Evolutionary conservation across 2,797 vertebrate genomes (phyloP).

Genomic region (Syndactyla subalaris): DNA sequence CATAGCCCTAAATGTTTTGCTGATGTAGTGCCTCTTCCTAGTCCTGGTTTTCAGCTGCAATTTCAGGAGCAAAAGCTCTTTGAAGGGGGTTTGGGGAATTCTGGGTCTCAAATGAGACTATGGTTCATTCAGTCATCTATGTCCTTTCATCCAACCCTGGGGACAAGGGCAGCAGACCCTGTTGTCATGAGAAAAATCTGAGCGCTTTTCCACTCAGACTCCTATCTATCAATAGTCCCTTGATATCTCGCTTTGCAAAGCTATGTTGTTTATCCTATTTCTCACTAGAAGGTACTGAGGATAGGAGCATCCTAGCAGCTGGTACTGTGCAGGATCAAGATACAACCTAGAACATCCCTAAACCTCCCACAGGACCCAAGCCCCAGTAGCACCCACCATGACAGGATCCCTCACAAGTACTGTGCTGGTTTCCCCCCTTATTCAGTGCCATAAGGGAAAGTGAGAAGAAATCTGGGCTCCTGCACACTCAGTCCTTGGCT

Average conservation of each 20-base stretch:
- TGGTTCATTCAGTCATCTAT: background rate
- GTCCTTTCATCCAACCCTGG: background rate
- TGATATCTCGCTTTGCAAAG: background rate
- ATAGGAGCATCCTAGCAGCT: background rate
- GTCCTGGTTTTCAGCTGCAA: background rate
- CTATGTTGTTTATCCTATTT: background rate
- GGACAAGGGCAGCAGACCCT: background rate
- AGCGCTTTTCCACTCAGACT: background rate
- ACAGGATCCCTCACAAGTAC: background rate
- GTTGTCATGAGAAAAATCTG: background rate
- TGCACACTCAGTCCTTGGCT: background rate
- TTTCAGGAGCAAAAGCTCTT: background rate
- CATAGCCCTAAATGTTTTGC: background rate
- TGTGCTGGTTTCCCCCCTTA: background rate
- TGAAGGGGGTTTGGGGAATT: background rate
- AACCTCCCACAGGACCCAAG: background rate
- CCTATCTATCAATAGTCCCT: background rate
- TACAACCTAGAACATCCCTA: background rate
- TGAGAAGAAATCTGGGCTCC: background rate
- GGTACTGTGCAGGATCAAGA: background rate
- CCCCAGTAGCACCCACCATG: background rate
- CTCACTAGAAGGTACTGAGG: background rate
- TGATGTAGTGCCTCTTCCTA: background rate
- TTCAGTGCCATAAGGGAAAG: rapidly evolving
- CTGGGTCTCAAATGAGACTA: background rate